Evolutionary conservation across 2,113 vertebrate genomes (phyloP).

Genomic region (Apus apus): DNA sequence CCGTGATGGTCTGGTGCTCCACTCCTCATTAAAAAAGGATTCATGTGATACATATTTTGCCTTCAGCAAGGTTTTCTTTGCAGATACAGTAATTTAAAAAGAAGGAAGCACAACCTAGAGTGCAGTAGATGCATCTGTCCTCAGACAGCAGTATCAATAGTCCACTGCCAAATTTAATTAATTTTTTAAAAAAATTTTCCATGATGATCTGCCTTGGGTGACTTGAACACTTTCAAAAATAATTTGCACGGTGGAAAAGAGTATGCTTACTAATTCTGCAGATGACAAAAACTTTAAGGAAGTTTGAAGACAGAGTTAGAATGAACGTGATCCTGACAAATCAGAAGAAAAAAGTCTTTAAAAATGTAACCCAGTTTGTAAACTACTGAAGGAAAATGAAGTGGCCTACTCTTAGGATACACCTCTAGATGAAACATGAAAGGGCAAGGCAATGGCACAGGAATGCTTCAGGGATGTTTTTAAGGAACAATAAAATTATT

Average conservation of each 20-base stretch:
- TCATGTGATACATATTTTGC: background rate
- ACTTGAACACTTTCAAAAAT: conserved; percentile 5
- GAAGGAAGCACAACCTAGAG: background rate
- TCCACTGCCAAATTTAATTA: background rate
- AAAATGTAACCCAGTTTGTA: background rate
- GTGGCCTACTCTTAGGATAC: background rate
- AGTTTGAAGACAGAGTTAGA: background rate
- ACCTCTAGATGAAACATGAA: background rate
- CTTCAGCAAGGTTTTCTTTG: background rate
- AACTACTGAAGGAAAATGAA: background rate
- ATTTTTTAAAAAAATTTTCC: background rate
- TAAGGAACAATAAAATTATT: background rate
- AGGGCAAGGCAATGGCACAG: background rate
- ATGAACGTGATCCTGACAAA: background rate
- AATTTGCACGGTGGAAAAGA: conserved; percentile 25
- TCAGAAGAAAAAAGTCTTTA: background rate
- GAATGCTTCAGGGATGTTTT: background rate
- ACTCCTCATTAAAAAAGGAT: background rate
- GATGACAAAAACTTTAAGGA: conserved; percentile 33
- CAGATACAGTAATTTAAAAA: background rate
- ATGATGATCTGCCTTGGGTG: background rate
- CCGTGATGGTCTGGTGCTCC: background rate
- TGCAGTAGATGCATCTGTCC: background rate
- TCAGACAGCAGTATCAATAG: background rate
- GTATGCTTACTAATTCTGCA: conserved; percentile 23